Evolutionary conservation across 1,140 invertebrate genomes (phyloP).

Genomic region (Samia ricini): DNA sequence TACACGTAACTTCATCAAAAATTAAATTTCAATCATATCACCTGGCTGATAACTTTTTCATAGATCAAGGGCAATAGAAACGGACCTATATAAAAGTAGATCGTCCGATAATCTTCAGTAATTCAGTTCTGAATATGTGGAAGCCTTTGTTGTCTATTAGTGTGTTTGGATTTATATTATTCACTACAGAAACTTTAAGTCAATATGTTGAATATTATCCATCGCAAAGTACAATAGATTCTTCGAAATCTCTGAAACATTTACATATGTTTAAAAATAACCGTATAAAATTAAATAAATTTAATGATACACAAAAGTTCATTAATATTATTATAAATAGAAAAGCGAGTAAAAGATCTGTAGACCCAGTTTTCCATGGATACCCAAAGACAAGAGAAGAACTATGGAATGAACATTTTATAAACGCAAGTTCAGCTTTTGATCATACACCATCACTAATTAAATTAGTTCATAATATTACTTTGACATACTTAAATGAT

Average conservation of each 20-base stretch:
- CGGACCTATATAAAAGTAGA: constrained; percentile 38
- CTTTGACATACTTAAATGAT: constrained; percentile 77
- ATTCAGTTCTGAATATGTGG: constrained; percentile 14
- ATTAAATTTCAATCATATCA: constrained; percentile 75
- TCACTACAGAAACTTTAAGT: constrained; percentile 15
- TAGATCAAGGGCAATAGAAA: constrained; percentile 35
- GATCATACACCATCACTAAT: constrained; percentile 78
- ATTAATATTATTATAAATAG: constrained; percentile 6
- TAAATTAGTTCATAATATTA: constrained; percentile 77
- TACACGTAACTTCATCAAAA: constrained; percentile 46
- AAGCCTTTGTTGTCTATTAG: neutral
- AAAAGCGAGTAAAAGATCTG: constrained; percentile 41
- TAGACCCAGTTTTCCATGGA: constrained; percentile 73
- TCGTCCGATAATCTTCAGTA: neutral
- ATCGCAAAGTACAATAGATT: constrained; percentile 24
- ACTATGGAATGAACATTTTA: constrained; percentile 72
- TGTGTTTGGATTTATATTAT: constrained; percentile 4
- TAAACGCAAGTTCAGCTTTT: constrained; percentile 53
- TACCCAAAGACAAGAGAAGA: constrained; percentile 78
- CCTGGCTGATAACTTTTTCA: constrained; percentile 59
- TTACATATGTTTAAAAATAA: neutral
- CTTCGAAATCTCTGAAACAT: neutral
- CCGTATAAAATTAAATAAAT: constrained; percentile 15
- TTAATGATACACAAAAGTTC: constrained; percentile 9
- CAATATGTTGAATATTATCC: constrained; percentile 50